These are phyloP conservation scores for Varanus salvator DNA, from an alignment of 2,113 vertebrate species.

Conservation along the genomic window DNA sequence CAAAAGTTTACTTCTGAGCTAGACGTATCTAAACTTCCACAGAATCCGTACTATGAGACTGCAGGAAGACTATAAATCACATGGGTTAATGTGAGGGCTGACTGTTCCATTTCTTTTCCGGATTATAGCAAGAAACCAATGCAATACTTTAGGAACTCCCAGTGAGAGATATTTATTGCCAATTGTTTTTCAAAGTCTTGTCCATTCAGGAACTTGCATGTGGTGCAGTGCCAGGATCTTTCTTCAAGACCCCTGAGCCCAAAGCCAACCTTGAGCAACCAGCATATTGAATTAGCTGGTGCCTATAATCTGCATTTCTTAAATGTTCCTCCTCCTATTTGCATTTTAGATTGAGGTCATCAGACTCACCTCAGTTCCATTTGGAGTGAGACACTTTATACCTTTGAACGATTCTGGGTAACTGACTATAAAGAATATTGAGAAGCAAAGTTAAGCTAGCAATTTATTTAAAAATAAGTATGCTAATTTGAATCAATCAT, in stretches of 20 bases:
- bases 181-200: neutral
- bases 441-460: conserved; percentile 10
- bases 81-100: neutral
- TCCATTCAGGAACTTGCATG: neutral
- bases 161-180: neutral
- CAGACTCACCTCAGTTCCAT: neutral
- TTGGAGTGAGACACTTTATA: accelerated
- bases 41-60: neutral
- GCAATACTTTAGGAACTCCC: neutral
- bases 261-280: too few species aligned
- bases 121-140: neutral
- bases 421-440: neutral
- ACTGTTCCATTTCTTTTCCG: neutral
- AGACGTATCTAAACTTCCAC: neutral
- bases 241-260: neutral
- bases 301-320: neutral
- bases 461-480: neutral
- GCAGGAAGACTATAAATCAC: neutral
- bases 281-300: neutral
- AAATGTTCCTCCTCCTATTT: neutral
- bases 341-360: neutral
- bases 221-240: neutral
- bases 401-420: neutral
- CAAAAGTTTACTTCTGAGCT: neutral
- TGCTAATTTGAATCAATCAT: neutral